Evolutionary conservation across 2,113 vertebrate genomes (phyloP), one percentile per base, ranked within the genome.

Genomic region (Melanotaenia duboulayi): DNA sequence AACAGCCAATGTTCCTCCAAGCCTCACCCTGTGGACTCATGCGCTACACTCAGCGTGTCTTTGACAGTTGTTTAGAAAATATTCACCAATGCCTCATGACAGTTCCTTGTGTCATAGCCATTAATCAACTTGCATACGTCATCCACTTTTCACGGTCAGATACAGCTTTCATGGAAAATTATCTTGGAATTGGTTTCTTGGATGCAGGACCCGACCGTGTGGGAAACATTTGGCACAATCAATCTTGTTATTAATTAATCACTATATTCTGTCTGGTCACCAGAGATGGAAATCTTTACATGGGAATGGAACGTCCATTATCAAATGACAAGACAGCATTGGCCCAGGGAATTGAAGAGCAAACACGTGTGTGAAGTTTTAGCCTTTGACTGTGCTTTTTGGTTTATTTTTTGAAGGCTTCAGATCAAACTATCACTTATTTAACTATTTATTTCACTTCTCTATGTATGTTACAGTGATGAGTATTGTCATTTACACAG

Each of bases 171-270:
- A 79, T 78, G 81, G 76, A 81, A 82, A 78, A 59, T 68, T 32
- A 63, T 39, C 64, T 63, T 65, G 84, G 79, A 85, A 89, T 88
- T 71, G 70, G 49, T 49, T 66, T 65, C 52, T 78, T 86, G 68
- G 68, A 88, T 74, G 57, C 62, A 59, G 73, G 62, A 66, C 32
- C 64, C 54, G 49, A 83, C 62, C 86, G 77, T 77, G 4, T 58
- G 78, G 66, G 78, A 72, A 87, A 90, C 78, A 87, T 91, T 90
- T 87, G 81, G 86, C 87, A 28, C 86, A 87, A 88, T 91, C 89
- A 85, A 78, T 87, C 84, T 58, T 63, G 68, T 80, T 81, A 76
- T 90, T 88, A 90, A 89, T 92, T 90, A 90, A 92, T 93, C 85
- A 91, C 55, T 85, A 84, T 83, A 82, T 87, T 88, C 90, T 87